Base-by-base conservation (phyloP, 2,113 vertebrate species). In the Argyrosomus japonicus region DNA sequence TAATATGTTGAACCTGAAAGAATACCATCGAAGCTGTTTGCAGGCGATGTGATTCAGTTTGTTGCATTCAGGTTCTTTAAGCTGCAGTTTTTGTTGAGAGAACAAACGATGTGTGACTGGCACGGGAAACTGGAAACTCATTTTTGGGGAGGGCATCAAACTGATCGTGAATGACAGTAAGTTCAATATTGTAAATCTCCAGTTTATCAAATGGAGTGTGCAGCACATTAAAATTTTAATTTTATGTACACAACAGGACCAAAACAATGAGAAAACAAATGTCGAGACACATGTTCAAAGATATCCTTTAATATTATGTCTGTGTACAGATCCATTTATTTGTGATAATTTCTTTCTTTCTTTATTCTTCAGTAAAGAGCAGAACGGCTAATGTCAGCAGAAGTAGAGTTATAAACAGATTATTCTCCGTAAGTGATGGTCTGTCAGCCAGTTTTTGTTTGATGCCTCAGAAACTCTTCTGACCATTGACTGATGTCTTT, bases 91-190 rank as follows among this genome's bases (percentile, higher is more conserved):
- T 15, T 57, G 56, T 57, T 57, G 56, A 15, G 56, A 58, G 25
- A 27, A 58, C 2, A 29, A 58, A 58, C 57, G 7, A 5, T 58
- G 57, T 58, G 56, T 58, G 56, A 25, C 56, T 27, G 23, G 3
- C 12, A 25, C 23, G 23, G 54, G n/a, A 25, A 25, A 14, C n/a
- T 25, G 54, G 54, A 57, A 25, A 25, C 1, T 57, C 0, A 25
- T 14, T 14, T 57, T 57, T 57, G 54, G n/a, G 50, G 21, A 63
- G 3, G 89, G 88, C 47, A 86, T 77, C 64, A 91, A 77, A 63
- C 21, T 94, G n/a, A 76, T 27, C 0, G 48, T 89, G 50, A 32
- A 89, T 40, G 43, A 65, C 51, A 69, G 83, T 86, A 78, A 89
- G 83, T 87, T 45, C 0, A 65, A 1, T 19, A 18, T 79, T 45